Conservation (phyloP, 1,140 invertebrate species). For the Rhopalosiphum maidis region DNA sequence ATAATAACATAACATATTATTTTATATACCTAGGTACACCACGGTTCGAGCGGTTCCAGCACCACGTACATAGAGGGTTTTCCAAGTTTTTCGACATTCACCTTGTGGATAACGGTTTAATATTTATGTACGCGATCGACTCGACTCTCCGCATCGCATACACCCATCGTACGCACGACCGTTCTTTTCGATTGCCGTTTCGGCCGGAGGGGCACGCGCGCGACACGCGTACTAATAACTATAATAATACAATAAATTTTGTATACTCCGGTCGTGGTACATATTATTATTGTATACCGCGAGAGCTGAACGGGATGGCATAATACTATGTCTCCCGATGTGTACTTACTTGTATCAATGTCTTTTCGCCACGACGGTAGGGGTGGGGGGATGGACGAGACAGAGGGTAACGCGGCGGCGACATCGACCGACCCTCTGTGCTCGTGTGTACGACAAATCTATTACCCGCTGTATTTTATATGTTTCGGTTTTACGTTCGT, state of each 20-base stretch:
- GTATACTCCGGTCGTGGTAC: not conserved
- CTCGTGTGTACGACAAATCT: slow-evolving; percentile 4
- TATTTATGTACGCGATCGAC: not conserved
- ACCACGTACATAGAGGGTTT: no score
- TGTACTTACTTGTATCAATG: not conserved
- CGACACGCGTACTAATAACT: no score
- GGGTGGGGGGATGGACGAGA: not conserved
- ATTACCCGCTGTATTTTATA: slow-evolving; percentile 23
- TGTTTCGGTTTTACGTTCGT: slow-evolving; percentile 21
- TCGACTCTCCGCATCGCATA: no score
- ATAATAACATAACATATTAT: no score
- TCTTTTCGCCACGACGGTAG: not conserved
- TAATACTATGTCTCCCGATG: not conserved
- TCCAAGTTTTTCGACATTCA: not conserved
- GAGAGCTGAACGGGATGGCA: not conserved
- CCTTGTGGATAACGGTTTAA: not conserved
- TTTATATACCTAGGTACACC: no score
- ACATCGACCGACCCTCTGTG: not conserved
- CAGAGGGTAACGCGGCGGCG: not conserved
- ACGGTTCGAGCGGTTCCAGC: no score
- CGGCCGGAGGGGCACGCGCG: no score
- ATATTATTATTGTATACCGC: not conserved
- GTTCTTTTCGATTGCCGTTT: not conserved
- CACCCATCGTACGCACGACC: not conserved
- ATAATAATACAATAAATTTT: not conserved